Conservation (phyloP, 2,888 invertebrate genomes). For the Ecdyonurus torrentis region DNA sequence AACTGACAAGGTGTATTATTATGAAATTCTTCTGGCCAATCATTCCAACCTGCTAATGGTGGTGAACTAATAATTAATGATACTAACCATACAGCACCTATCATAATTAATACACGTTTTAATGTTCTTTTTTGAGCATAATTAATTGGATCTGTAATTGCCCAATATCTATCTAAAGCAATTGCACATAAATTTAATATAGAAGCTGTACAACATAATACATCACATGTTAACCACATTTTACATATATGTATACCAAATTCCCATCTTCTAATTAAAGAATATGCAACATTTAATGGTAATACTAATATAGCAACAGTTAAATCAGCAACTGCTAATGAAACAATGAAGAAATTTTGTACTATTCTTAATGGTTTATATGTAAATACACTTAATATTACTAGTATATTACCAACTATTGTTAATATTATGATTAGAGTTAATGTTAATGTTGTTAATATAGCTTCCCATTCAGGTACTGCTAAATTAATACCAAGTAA, state of each 20-base stretch:
- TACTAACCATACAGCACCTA: conserved; percentile 71
- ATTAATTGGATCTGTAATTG: conserved; percentile 86
- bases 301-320: conserved; percentile 80
- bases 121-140: conserved; percentile 84
- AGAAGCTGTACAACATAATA: conserved; percentile 89
- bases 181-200: conserved; percentile 88
- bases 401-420: conserved; percentile 80
- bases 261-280: conserved; percentile 79
- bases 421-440: conserved; percentile 75
- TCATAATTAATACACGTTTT: conserved; percentile 70
- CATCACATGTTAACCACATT: conserved; percentile 91
- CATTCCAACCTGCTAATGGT: conserved; percentile 84
- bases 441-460: conserved; percentile 61
- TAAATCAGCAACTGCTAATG: conserved; percentile 82
- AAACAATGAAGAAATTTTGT: conserved; percentile 93
- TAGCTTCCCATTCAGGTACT: conserved; percentile 71
- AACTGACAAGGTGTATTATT: conserved; percentile 65
- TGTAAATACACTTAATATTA: conserved; percentile 90
- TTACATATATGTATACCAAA: conserved; percentile 86
- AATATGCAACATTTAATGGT: conserved; percentile 86
- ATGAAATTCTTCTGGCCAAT: conserved; percentile 68
- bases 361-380: conserved; percentile 83
- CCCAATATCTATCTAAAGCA: conserved; percentile 87
- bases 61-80: conserved; percentile 79
- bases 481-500: conserved; percentile 30